phyloP scores from a whole-genome alignment of 2,888 invertebrate genomes.

The Chymomyza fuscimana region DNA sequence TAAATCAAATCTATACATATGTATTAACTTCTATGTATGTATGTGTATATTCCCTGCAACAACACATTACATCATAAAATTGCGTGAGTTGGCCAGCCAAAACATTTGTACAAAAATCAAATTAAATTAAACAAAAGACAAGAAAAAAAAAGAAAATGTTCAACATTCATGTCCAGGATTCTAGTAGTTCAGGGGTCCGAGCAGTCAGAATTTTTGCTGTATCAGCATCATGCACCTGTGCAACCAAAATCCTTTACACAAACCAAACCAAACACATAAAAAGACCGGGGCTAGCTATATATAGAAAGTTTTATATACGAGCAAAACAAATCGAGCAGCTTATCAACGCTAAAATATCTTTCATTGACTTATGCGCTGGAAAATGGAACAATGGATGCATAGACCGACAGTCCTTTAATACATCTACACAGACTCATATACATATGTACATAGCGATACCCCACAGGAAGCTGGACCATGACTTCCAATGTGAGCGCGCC shows the following conservation, averaged over 20 bases:
- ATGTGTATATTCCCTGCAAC: constrained; percentile 1
- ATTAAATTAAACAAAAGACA: constrained; percentile 38
- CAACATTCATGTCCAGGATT: constrained; percentile 34
- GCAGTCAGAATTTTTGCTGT: constrained; percentile 49
- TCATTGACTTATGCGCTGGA: constrained; percentile 74
- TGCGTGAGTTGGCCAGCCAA: constrained; percentile 6
- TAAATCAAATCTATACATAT: constrained; percentile 21
- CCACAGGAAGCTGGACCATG: constrained; percentile 1
- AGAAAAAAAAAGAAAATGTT: constrained; percentile 39
- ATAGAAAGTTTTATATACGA: constrained; percentile 39
- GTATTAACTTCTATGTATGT: background rate
- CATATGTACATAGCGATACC: background rate
- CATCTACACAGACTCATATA: background rate
- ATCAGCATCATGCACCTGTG: constrained; percentile 71
- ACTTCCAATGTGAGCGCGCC: constrained; percentile 53
- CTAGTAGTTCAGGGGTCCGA: constrained; percentile 33
- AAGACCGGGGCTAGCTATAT: constrained; percentile 1
- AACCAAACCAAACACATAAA: constrained; percentile 43
- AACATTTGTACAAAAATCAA: constrained; percentile 18
- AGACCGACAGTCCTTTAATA: background rate
- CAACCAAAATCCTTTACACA: constrained; percentile 67
- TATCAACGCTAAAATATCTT: constrained; percentile 70
- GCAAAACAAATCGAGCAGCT: constrained; percentile 71
- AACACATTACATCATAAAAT: constrained; percentile 57
- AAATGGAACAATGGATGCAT: constrained; percentile 69